phyloP scores from a whole-genome alignment of 2,113 vertebrate genomes.

The Budorcas taxicolor region DNA sequence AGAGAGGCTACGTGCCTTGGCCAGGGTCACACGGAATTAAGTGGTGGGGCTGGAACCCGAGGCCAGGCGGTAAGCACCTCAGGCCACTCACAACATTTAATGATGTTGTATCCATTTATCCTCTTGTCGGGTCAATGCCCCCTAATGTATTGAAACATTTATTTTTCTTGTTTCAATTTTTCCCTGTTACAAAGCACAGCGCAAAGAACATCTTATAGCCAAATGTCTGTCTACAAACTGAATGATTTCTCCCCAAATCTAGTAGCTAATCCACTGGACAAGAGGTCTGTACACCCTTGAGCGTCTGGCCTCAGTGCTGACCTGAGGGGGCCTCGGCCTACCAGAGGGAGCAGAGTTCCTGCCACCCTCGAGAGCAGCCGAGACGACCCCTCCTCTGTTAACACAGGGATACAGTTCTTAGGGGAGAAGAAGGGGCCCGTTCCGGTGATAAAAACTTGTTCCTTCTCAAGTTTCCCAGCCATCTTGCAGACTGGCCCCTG shows the following conservation, averaged over 20 bases:
- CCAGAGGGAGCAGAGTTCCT: background rate
- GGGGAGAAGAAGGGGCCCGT: background rate
- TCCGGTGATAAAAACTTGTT: background rate
- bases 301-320: rapidly evolving
- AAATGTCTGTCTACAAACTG: background rate
- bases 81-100: rapidly evolving
- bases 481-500: rapidly evolving
- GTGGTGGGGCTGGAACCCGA: background rate
- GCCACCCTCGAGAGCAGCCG: rapidly evolving
- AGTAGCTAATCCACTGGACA: background rate
- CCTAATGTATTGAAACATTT: background rate
- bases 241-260: background rate
- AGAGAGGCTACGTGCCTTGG: rapidly evolving
- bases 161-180: background rate
- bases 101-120: background rate
- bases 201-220: background rate
- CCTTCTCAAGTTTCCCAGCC: background rate
- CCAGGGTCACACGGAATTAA: background rate
- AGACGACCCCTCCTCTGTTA: rapidly evolving
- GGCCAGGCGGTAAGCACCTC: background rate
- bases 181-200: no score
- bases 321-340: background rate
- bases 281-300: rapidly evolving
- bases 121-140: rapidly evolving
- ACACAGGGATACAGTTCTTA: background rate